Percentiles rank a stretch among this genome's conserved stretches.
phyloP scores from a whole-genome alignment of 2,888 invertebrate species.

The Panopea generosa region DNA sequence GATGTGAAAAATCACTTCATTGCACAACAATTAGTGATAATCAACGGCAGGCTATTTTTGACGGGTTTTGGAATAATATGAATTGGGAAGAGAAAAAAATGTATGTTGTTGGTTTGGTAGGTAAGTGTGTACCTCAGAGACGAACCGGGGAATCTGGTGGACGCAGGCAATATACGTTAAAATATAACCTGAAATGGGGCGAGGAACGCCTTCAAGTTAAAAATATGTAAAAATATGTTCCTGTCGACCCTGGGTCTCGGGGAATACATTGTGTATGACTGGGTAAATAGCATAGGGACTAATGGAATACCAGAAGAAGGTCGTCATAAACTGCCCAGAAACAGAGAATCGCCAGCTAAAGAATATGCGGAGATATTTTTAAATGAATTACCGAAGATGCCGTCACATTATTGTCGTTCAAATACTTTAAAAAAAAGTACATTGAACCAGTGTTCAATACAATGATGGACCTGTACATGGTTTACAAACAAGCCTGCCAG shows the following conservation, averaged over 20 bases:
- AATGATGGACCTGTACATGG: slow-evolving; percentile 26
- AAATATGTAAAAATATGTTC: slow-evolving; percentile 8
- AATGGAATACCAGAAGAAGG: too few species aligned
- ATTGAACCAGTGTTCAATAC: slow-evolving; percentile 21
- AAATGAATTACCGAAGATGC: slow-evolving; percentile 25
- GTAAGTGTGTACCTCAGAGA: slow-evolving; percentile 4
- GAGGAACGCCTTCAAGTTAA: not conserved
- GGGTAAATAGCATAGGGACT: too few species aligned
- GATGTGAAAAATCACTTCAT: not conserved
- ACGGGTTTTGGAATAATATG: slow-evolving; percentile 4
- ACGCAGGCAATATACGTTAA: not conserved
- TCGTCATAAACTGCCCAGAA: not conserved
- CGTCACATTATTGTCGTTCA: too few species aligned
- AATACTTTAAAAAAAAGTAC: slow-evolving; percentile 31
- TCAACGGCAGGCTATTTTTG: not conserved
- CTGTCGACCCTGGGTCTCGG: slow-evolving; percentile 5
- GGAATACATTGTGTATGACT: slow-evolving; percentile 1
- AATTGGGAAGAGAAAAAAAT: slow-evolving; percentile 7
- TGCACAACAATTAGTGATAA: not conserved
- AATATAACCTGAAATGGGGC: slow-evolving; percentile 4
- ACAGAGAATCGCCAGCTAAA: not conserved
- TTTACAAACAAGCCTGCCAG: slow-evolving; percentile 12
- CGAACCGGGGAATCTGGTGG: not conserved
- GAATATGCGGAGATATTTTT: slow-evolving; percentile 1
- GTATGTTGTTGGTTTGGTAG: slow-evolving; percentile 10